These are phyloP conservation scores for Caenorhabditis sp. DNA, from an alignment of 2,888 invertebrate genomes.

Conservation along the genomic window DNA sequence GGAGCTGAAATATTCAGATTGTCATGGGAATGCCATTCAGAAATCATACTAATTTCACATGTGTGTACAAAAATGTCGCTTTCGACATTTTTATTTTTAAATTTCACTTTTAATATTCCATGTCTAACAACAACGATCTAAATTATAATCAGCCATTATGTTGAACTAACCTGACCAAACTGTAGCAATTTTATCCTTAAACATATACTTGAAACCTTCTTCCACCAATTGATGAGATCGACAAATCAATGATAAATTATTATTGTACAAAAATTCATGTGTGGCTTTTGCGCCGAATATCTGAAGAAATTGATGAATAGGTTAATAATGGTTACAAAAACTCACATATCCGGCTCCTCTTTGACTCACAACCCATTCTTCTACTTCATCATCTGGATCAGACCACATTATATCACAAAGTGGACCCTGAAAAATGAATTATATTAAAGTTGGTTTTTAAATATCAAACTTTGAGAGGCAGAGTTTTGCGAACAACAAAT, in stretches of 20 bases:
- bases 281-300: slow-evolving; percentile 93
- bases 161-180: slow-evolving; percentile 89
- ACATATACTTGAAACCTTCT: slow-evolving; percentile 98
- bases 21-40: too few relatives aligned
- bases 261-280: slow-evolving; percentile 85
- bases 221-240: slow-evolving; percentile 98
- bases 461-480: background rate
- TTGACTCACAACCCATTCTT: slow-evolving; percentile 74
- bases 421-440: slow-evolving; percentile 90
- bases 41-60: too few relatives aligned
- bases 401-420: slow-evolving; percentile 99
- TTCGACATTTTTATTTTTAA: too few relatives aligned
- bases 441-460: too few relatives aligned
- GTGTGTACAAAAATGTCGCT: too few relatives aligned
- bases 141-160: too few relatives aligned
- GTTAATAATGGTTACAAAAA: too few relatives aligned
- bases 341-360: slow-evolving; percentile 69
- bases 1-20: slow-evolving; percentile 78
- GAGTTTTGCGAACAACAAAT: too few relatives aligned
- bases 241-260: slow-evolving; percentile 90
- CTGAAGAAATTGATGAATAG: slow-evolving; percentile 73
- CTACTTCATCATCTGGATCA: slow-evolving; percentile 96
- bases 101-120: too few relatives aligned
- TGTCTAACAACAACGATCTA: too few relatives aligned
- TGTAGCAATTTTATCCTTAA: slow-evolving; percentile 92